A percentile compares a stretch with the other conserved stretches of the same genome.
phyloP scores from a whole-genome alignment of 2,888 invertebrate genomes.

The Xiphydria camelus region DNA sequence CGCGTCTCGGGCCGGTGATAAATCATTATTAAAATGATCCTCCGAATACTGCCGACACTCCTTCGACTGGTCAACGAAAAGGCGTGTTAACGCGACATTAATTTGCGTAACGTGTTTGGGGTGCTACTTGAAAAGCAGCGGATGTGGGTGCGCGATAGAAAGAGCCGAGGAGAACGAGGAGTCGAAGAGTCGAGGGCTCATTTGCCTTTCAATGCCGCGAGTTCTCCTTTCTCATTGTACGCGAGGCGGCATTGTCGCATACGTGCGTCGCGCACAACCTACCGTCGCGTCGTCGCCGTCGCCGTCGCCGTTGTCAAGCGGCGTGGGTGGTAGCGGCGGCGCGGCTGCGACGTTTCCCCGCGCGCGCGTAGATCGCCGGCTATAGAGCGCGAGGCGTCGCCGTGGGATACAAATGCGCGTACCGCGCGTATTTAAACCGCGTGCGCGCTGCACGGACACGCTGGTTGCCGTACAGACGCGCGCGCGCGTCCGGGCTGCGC shows the following conservation, averaged over 20 bases:
- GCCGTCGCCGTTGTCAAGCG: conserved; percentile 17
- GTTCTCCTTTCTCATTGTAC: conserved; percentile 33
- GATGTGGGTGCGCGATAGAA: conserved; percentile 43
- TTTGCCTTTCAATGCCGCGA: conserved; percentile 44
- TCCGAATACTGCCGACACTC: conserved; percentile 19
- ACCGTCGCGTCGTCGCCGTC: conserved; percentile 25
- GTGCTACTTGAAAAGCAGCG: conserved; percentile 37
- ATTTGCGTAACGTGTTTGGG: conserved; percentile 46
- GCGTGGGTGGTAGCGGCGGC: conserved; percentile 36
- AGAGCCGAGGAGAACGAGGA: conserved; percentile 24
- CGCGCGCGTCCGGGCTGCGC: no score
- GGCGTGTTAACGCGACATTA: conserved; percentile 37
- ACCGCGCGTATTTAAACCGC: no score
- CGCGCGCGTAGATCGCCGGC: conserved; percentile 4
- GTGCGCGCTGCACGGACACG: no score
- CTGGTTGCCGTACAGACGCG: no score
- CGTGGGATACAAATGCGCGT: no score
- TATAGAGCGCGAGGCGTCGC: no score
- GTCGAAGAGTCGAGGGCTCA: conserved; percentile 31
- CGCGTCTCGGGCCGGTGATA: conserved; percentile 26
- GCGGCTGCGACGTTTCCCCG: not conserved
- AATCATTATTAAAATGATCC: conserved; percentile 38
- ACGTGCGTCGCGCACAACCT: conserved; percentile 20
- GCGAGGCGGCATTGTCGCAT: conserved; percentile 32
- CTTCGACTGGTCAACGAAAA: conserved; percentile 25